Conservation (phyloP, 2,888 invertebrate species). For the Corbicula japonica region DNA sequence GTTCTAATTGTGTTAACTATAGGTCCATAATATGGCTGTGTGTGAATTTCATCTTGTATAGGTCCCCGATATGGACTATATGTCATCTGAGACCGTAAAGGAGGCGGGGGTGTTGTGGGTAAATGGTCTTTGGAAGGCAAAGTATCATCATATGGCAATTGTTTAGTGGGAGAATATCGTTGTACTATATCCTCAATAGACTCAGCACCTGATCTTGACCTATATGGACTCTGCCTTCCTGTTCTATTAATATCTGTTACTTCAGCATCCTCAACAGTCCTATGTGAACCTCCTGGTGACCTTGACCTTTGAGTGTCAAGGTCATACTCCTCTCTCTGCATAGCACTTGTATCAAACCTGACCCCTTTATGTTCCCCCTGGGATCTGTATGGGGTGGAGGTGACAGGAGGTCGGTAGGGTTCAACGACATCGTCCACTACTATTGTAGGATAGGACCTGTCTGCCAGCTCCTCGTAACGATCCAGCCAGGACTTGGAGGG, state of each 20-base stretch:
- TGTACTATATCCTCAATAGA: conserved; percentile 37
- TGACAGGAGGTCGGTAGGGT: conserved; percentile 41
- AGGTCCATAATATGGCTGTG: conserved; percentile 63
- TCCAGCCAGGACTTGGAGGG: conserved; percentile 57
- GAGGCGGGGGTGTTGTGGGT: conserved; percentile 30
- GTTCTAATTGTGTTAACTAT: conserved; percentile 58
- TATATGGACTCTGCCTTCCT: conserved; percentile 34
- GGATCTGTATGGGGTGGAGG: conserved; percentile 32
- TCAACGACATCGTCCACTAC: conserved; percentile 60
- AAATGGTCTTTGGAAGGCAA: background rate
- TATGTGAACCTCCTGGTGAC: conserved; percentile 33
- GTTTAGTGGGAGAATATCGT: conserved; percentile 29
- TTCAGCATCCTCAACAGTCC: conserved; percentile 19
- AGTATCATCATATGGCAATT: conserved; percentile 21
- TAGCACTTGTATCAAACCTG: conserved; percentile 33
- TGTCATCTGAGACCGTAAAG: conserved; percentile 52
- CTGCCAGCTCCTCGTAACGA: conserved; percentile 56
- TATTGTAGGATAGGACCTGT: conserved; percentile 50
- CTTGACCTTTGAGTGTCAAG: conserved; percentile 42
- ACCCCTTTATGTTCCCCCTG: conserved; percentile 32
- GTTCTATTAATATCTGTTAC: conserved; percentile 30
- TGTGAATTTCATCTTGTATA: conserved; percentile 62
- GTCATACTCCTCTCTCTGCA: conserved; percentile 9
- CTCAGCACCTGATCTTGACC: background rate
- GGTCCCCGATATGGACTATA: conserved; percentile 60